These are phyloP conservation scores for Spodoptera picta DNA, from an alignment of 2,888 invertebrate genomes.

Conservation along the genomic window DNA sequence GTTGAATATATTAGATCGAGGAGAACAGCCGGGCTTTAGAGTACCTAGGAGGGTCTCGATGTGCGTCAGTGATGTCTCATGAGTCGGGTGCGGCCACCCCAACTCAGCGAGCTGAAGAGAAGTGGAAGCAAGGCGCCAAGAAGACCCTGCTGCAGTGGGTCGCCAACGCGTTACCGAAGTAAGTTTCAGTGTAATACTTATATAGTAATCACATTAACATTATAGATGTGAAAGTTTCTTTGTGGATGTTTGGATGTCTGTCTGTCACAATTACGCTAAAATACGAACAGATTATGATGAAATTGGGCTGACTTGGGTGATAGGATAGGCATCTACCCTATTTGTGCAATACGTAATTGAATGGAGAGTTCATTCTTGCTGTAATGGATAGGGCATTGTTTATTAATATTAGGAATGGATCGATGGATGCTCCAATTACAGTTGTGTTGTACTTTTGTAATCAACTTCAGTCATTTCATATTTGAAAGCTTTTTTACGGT, in stretches of 20 bases:
- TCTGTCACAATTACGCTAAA: too few relatives aligned
- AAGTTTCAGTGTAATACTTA: constrained; percentile 41
- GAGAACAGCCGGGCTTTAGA: constrained; percentile 97
- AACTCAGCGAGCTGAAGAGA: constrained; percentile 88
- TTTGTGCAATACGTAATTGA: too few relatives aligned
- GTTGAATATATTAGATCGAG: constrained; percentile 92
- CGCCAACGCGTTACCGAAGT: constrained; percentile 94
- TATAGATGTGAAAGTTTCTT: too few relatives aligned
- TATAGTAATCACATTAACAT: too few relatives aligned
- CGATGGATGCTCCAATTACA: constrained; percentile 18
- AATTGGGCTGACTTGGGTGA: too few relatives aligned
- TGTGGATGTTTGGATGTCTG: too few relatives aligned
- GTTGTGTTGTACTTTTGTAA: constrained; percentile 3
- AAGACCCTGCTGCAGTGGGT: constrained; percentile 98
- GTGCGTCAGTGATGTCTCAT: constrained; percentile 94
- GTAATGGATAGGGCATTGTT: neutral
- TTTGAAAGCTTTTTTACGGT: constrained; percentile 16
- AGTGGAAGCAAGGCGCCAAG: constrained; percentile 96
- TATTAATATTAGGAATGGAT: neutral
- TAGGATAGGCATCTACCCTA: too few relatives aligned
- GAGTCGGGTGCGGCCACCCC: constrained; percentile 93
- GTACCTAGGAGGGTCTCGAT: constrained; percentile 93
- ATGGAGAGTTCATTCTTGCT: neutral
- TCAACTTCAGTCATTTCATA: constrained; percentile 1
- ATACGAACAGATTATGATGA: too few relatives aligned